Evolutionary conservation across 2,888 invertebrate genomes (phyloP), one percentile per base, ranked within the genome.

Genomic region (Gortyna flavago): DNA sequence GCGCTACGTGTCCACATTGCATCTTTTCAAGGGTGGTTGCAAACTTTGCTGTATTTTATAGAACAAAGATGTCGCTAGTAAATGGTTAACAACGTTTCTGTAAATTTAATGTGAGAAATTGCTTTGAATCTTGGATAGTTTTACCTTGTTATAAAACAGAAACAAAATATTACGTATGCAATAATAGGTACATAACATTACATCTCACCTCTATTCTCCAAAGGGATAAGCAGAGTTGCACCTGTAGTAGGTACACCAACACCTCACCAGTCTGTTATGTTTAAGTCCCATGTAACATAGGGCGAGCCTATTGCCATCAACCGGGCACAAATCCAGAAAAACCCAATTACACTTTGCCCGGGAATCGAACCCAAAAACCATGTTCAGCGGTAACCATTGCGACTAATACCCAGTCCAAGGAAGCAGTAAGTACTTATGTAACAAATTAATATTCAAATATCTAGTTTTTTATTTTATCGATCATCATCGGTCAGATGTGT

Each of bases 51-150:
- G 8, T 25, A n/a, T 29, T 54, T 38, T 32, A 67, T 64, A 4
- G 61, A 38, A 65, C 66, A 70, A 32, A 93, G 93, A 92, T 92
- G 93, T 85, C 92, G 77, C 87, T 87, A 89, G 75, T 62, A 74
- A 77, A 11, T 29, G 1, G 32, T 61, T 18, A n/a, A 51, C 1
- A n/a, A 51, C 1, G 35, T 16, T 18, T 9, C 18, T 9, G 1
- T 13, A 57, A 32, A n/a, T 1, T 35, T 5, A 9, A 32, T n/a
- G 6, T 25, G 7, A 7, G 6, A 32, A 69, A 6, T 29, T 11
- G 5, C 4, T 57, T 57, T 57, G n/a, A 57, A 57, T n/a, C n/a
- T 11, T 57, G n/a, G 4, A 57, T 54, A n/a, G 13, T n/a, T 44
- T 35, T 32, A 32, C 2, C 35, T 21, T 69, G 11, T 1, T 1